These are phyloP conservation scores for Deilephila porcellus DNA, from an alignment of 2,888 invertebrate genomes.

Conservation along the genomic window DNA sequence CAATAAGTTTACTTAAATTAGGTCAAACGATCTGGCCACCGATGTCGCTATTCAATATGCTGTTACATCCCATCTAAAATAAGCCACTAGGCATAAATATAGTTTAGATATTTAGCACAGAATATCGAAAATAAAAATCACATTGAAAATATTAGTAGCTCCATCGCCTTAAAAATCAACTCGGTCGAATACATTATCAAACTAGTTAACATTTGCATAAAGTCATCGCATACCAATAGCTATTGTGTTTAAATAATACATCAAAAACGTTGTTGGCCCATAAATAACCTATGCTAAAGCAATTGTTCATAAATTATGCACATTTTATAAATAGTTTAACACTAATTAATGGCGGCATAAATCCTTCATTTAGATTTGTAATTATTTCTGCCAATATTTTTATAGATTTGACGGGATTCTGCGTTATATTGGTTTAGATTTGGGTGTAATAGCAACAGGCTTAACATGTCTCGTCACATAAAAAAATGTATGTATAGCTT, in stretches of 20 bases:
- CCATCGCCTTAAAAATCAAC: conserved; percentile 10
- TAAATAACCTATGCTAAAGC: not conserved
- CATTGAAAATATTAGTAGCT: not conserved
- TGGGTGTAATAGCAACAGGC: too few relatives aligned
- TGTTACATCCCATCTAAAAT: too few relatives aligned
- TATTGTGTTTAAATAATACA: conserved; percentile 20
- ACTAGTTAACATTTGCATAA: conserved; percentile 19
- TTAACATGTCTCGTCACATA: too few relatives aligned
- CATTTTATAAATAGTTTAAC: not conserved
- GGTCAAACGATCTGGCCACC: too few relatives aligned
- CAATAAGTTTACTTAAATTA: too few relatives aligned
- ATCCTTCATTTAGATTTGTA: not conserved
- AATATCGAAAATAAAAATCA: not conserved
- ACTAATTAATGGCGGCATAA: not conserved
- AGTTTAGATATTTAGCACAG: not conserved
- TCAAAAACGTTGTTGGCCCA: not conserved
- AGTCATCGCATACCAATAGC: conserved; percentile 10
- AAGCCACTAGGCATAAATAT: too few relatives aligned
- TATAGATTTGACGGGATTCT: not conserved
- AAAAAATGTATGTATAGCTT: too few relatives aligned
- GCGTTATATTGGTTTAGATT: too few relatives aligned
- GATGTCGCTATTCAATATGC: too few relatives aligned
- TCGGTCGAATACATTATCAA: conserved; percentile 13
- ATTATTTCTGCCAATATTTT: not conserved
- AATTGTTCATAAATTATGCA: not conserved